phyloP scores from a whole-genome alignment of 2,113 vertebrate species.

The Tychaedon coryphoeus region DNA sequence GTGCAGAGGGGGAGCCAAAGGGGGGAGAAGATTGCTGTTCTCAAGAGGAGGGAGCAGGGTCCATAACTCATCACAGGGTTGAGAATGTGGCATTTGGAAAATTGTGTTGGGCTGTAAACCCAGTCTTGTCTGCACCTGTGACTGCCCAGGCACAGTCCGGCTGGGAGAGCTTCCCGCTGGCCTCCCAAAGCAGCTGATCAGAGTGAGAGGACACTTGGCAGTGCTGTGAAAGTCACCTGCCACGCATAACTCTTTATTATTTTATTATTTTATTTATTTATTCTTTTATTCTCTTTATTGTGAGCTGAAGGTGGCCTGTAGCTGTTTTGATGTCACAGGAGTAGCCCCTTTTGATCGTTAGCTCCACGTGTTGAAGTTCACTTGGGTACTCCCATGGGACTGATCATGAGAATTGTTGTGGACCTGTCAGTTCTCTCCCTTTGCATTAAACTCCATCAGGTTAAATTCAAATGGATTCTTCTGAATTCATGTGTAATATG shows the following conservation, averaged over 20 bases:
- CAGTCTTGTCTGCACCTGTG: background rate
- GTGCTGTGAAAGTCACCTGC: background rate
- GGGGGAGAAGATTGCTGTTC: background rate
- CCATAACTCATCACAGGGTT: background rate
- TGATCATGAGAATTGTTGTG: background rate
- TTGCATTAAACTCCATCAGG: background rate
- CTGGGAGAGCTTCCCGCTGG: rapidly evolving
- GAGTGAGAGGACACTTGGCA: rapidly evolving
- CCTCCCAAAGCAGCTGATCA: rapidly evolving
- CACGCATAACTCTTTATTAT: rapidly evolving
- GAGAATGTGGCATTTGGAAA: background rate
- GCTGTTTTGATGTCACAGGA: background rate
- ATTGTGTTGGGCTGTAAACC: background rate
- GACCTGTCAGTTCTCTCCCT: background rate
- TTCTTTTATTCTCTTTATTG: rapidly evolving
- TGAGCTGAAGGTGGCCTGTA: background rate
- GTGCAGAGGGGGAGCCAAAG: background rate
- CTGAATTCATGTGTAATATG: background rate
- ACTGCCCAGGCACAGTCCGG: rapidly evolving
- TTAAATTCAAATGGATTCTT: background rate
- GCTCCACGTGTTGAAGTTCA: background rate
- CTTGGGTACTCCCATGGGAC: rapidly evolving
- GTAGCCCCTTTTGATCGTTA: background rate
- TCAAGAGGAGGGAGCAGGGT: background rate
- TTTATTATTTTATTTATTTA: too few species aligned